Percentiles rank a stretch among this genome's conserved stretches.
phyloP scores from a whole-genome alignment of 2,113 vertebrate species.

The Scytalopus superciliaris region DNA sequence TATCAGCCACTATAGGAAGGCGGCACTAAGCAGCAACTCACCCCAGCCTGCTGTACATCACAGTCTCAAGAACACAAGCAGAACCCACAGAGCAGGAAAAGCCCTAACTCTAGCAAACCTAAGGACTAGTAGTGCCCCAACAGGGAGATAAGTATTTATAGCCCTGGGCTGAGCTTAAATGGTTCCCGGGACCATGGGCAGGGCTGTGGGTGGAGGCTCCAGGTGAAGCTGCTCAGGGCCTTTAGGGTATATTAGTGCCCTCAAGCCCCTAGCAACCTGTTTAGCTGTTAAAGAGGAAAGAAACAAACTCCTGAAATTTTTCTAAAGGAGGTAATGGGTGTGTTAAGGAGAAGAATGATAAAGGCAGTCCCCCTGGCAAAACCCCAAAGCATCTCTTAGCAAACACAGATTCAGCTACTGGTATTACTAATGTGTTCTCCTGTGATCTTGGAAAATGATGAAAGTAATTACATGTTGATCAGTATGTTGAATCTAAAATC shows the following conservation, averaged over 20 bases:
- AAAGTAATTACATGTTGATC: neutral
- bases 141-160: fast-evolving
- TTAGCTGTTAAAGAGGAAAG: neutral
- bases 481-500: neutral
- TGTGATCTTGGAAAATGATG: neutral
- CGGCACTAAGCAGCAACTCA: neutral
- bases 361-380: neutral
- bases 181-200: neutral
- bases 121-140: fast-evolving
- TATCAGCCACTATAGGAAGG: fast-evolving
- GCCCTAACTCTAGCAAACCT: fast-evolving
- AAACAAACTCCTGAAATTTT: neutral
- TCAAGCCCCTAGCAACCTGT: fast-evolving
- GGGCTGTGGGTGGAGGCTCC: neutral
- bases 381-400: neutral
- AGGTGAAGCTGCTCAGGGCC: neutral
- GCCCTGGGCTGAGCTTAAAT: neutral
- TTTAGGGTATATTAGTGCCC: neutral
- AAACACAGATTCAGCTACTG: neutral
- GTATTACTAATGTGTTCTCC: neutral
- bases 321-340: neutral
- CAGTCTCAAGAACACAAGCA: fast-evolving
- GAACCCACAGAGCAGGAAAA: fast-evolving
- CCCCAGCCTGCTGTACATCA: fast-evolving
- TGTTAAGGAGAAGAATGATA: neutral